phyloP scores from a whole-genome alignment of 2,797 vertebrate species.

The Pelodytes ibericus region DNA sequence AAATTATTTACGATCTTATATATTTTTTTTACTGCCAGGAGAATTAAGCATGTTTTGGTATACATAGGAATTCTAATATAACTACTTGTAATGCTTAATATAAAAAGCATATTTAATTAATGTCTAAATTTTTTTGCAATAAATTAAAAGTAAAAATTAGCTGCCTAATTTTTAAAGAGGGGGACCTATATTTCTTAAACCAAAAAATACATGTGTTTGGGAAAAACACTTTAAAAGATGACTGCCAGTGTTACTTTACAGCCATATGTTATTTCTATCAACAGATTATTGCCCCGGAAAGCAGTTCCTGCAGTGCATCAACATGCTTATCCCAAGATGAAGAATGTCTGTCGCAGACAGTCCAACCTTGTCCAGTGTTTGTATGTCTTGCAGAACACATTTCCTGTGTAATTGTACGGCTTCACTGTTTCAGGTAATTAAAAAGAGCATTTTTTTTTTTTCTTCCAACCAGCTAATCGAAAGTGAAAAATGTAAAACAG shows the following conservation, averaged over 20 bases:
- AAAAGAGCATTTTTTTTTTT: background rate
- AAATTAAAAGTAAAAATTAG: background rate
- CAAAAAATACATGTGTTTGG: slow-evolving; percentile 9
- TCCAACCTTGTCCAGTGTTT: background rate
- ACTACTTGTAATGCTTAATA: too few species aligned
- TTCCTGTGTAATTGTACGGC: slow-evolving; percentile 20
- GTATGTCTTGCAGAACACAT: background rate
- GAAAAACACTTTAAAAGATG: background rate
- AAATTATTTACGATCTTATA: too few species aligned
- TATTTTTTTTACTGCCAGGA: too few species aligned
- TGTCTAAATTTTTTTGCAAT: background rate
- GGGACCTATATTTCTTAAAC: too few species aligned
- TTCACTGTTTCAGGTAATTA: background rate
- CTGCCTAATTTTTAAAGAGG: too few species aligned
- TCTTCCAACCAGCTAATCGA: background rate
- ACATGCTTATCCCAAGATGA: slow-evolving; percentile 8
- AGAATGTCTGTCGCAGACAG: slow-evolving; percentile 1
- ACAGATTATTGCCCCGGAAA: slow-evolving; percentile 11
- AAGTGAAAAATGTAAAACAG: background rate
- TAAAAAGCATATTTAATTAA: background rate
- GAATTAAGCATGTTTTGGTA: too few species aligned
- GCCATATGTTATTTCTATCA: slow-evolving; percentile 30
- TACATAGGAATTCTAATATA: too few species aligned
- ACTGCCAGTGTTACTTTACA: background rate
- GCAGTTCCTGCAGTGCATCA: background rate